Evolutionary conservation across 2,113 vertebrate species (phyloP).

Genomic region (Enhydra lutris): DNA sequence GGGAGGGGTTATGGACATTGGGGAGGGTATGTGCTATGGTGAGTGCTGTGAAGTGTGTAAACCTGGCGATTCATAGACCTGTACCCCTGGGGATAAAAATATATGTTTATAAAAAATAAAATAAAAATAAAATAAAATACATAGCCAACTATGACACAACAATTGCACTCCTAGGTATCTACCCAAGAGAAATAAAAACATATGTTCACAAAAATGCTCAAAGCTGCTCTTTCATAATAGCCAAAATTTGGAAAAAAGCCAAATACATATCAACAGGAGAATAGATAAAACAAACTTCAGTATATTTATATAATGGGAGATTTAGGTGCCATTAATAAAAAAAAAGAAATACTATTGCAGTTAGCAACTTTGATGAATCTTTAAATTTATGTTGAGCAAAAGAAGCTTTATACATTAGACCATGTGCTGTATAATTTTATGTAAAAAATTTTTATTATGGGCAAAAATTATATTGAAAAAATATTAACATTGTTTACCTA

Average conservation of each 20-base stretch:
- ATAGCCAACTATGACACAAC: not conserved
- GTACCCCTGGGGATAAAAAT: too few relatives aligned
- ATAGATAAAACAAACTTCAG: not conserved
- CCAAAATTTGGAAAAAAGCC: not conserved
- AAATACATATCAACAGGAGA: not conserved
- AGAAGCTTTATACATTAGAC: not conserved
- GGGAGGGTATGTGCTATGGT: too few relatives aligned
- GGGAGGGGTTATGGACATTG: too few relatives aligned
- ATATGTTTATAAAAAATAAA: not conserved
- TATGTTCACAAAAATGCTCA: not conserved
- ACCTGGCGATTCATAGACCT: too few relatives aligned
- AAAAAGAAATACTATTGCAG: not conserved
- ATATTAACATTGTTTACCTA: not conserved
- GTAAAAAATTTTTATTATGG: not conserved
- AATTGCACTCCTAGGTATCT: not conserved
- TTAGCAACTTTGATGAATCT: not conserved
- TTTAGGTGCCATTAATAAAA: not conserved
- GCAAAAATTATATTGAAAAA: not conserved
- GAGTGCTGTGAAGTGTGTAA: too few relatives aligned
- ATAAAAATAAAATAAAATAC: not conserved
- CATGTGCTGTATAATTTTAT: not conserved
- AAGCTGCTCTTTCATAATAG: not conserved
- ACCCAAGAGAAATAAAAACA: not conserved
- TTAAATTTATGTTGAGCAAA: not conserved
- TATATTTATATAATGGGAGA: not conserved